Evolutionary conservation across 2,113 vertebrate genomes (phyloP).

Genomic region (Pongo abelii): DNA sequence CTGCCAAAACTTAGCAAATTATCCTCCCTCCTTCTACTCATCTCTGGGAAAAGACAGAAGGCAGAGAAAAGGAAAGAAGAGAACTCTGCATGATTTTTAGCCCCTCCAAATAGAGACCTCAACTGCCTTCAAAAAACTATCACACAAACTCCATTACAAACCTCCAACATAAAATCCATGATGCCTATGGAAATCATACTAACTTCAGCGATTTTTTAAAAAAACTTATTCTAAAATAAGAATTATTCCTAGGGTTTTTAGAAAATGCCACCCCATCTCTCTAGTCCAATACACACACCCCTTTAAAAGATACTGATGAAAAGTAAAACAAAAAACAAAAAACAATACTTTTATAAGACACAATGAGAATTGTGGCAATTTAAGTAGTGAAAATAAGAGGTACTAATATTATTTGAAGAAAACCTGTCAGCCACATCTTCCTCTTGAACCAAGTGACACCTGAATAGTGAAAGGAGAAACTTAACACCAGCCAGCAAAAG

Average conservation of each 20-base stretch:
- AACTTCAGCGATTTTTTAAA: not conserved
- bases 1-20: not conserved
- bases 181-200: not conserved
- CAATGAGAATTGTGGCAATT: not conserved
- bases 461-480: not conserved
- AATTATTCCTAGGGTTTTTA: not conserved
- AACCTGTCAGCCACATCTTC: not conserved
- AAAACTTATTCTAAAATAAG: not conserved
- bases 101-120: not conserved
- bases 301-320: not conserved
- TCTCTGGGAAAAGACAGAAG: not conserved
- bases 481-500: not conserved
- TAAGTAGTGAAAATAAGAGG: not conserved
- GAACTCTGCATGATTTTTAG: not conserved
- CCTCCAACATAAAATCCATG: not conserved
- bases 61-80: not conserved
- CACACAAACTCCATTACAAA: not conserved
- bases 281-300: not conserved
- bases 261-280: not conserved
- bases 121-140: not conserved
- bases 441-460: not conserved
- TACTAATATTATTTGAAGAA: not conserved
- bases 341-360: not conserved
- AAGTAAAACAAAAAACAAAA: not conserved
- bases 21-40: not conserved